A percentile compares a stretch with the other conserved stretches of the same genome.
Conservation (phyloP, 2,113 vertebrate genomes). For the Cichladusa arquata region DNA sequence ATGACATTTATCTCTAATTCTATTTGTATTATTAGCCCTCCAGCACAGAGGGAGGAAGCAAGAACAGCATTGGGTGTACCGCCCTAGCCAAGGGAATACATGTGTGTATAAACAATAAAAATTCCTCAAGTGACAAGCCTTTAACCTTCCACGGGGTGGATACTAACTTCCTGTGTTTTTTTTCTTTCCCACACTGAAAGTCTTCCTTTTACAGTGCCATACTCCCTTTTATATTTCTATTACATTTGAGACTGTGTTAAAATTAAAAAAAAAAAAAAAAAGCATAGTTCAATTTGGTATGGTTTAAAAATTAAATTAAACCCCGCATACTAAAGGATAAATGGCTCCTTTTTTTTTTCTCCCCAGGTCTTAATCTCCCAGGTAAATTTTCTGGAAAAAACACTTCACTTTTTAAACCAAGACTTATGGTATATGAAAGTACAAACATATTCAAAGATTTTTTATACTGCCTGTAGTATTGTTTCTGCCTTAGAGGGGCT, state of each 20-base stretch:
- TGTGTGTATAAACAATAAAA: background rate
- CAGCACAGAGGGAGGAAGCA: conserved; percentile 16
- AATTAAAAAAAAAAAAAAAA: background rate
- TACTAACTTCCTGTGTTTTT: background rate
- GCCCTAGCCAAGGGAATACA: background rate
- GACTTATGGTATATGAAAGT: background rate
- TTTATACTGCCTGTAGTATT: background rate
- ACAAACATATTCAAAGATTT: background rate
- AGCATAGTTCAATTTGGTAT: background rate
- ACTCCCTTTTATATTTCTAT: background rate
- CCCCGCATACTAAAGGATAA: background rate
- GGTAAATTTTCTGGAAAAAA: background rate
- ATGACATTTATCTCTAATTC: conserved; percentile 15
- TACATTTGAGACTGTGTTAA: background rate
- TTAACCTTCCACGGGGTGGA: background rate
- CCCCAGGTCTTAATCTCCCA: background rate
- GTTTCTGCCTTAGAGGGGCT: background rate
- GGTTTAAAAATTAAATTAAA: background rate
- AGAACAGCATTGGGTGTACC: background rate
- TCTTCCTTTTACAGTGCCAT: background rate
- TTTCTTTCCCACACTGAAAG: background rate
- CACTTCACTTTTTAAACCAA: background rate
- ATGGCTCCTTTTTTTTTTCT: background rate
- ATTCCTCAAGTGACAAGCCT: background rate
- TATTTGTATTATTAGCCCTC: background rate